A percentile compares a stretch with the other conserved stretches of the same genome.
These are phyloP conservation scores for Pediacus dermestoides DNA, from an alignment of 2,888 invertebrate genomes.

Conservation along the genomic window DNA sequence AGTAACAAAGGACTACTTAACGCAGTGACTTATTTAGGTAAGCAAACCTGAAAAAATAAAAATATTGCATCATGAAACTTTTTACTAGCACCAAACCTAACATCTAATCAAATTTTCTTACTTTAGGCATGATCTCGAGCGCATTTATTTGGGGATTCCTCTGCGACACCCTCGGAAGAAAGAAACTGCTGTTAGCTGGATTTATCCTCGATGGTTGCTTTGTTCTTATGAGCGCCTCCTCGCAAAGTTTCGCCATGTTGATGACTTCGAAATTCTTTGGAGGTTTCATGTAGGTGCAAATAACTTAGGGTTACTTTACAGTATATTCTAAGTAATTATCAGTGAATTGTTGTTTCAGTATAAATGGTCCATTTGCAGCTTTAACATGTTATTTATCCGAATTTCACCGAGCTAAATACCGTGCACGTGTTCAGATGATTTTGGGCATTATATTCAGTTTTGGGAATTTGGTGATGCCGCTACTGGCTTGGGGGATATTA, in stretches of 20 bases:
- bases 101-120: neutral
- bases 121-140: slow-evolving; percentile 72
- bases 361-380: slow-evolving; percentile 71
- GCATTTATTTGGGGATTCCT: slow-evolving; percentile 75
- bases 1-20: slow-evolving; percentile 69
- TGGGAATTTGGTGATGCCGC: slow-evolving; percentile 62
- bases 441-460: slow-evolving; percentile 65
- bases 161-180: slow-evolving; percentile 69
- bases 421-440: slow-evolving; percentile 62
- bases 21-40: slow-evolving; percentile 70
- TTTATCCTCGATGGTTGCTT: slow-evolving; percentile 62
- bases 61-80: neutral
- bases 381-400: slow-evolving; percentile 70
- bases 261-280: slow-evolving; percentile 69
- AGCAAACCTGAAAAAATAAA: slow-evolving; percentile 17
- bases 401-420: slow-evolving; percentile 63
- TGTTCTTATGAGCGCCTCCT: slow-evolving; percentile 61
- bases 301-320: neutral
- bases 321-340: neutral
- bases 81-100: too few relatives aligned
- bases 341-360: slow-evolving; percentile 46
- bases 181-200: slow-evolving; percentile 64
- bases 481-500: slow-evolving; percentile 69
- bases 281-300: slow-evolving; percentile 67
- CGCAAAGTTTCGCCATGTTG: slow-evolving; percentile 64